Evolutionary conservation across 1,140 invertebrate species (phyloP).

Genomic region (Danaus melanippus): DNA sequence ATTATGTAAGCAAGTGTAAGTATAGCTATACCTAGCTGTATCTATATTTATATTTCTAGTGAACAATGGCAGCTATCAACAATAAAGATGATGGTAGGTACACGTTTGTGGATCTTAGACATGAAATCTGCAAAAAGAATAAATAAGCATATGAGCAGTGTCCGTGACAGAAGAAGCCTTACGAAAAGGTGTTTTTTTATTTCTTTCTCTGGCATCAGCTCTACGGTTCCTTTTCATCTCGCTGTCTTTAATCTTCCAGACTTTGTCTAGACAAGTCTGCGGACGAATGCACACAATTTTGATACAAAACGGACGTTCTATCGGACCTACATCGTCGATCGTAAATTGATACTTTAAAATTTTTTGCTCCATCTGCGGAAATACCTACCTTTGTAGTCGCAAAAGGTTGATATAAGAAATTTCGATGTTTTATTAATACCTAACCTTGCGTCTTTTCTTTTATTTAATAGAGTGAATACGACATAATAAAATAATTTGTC

Average conservation of each 20-base stretch:
- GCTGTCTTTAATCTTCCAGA: slow-evolving; percentile 60
- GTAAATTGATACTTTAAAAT: slow-evolving; percentile 21
- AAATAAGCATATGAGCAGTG: slow-evolving; percentile 52
- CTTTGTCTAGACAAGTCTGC: slow-evolving; percentile 50
- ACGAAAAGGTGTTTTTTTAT: slow-evolving; percentile 57
- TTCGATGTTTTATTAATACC: background rate
- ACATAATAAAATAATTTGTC: no score
- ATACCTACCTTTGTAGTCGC: slow-evolving; percentile 16
- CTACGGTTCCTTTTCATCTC: slow-evolving; percentile 53
- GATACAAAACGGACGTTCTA: slow-evolving; percentile 26
- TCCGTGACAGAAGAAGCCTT: slow-evolving; percentile 61
- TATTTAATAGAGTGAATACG: background rate
- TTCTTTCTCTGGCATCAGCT: slow-evolving; percentile 48
- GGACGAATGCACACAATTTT: slow-evolving; percentile 38
- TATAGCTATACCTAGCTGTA: no score
- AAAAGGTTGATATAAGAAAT: slow-evolving; percentile 3
- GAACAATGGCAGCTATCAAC: no score
- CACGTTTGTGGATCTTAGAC: slow-evolving; percentile 4
- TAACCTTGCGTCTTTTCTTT: background rate
- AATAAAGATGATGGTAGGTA: no score
- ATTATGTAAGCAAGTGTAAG: no score
- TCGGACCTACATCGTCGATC: slow-evolving; percentile 29
- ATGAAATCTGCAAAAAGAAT: slow-evolving; percentile 44
- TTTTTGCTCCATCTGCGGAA: slow-evolving; percentile 21
- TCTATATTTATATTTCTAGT: no score